A percentile compares a stretch with the other conserved stretches of the same genome.
Evolutionary conservation across 2,113 vertebrate genomes (phyloP).

Genomic region (Gadus macrocephalus): DNA sequence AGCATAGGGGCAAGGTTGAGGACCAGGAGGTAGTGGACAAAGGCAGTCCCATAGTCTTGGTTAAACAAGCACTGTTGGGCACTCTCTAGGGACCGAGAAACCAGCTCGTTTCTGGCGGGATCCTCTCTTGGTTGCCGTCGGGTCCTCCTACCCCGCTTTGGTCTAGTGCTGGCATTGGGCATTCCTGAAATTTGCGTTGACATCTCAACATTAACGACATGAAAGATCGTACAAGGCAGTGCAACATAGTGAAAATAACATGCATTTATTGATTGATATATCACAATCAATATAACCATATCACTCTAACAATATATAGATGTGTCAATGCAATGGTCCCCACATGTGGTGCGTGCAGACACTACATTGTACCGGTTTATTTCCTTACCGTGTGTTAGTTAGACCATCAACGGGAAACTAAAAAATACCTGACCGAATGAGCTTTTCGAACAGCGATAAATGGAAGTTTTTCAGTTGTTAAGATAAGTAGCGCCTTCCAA

Average conservation of each 20-base stretch:
- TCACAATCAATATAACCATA: no score
- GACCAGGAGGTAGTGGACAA: constrained; percentile 92
- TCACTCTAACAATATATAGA: no score
- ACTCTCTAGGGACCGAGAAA: constrained; percentile 87
- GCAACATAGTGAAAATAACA: no score
- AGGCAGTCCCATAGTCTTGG: constrained; percentile 91
- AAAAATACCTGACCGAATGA: background rate
- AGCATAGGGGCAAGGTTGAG: constrained; percentile 88
- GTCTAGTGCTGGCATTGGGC: constrained; percentile 64
- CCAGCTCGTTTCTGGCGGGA: constrained; percentile 77
- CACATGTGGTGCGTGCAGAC: no score
- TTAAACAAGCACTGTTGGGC: constrained; percentile 85
- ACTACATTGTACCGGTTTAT: no score
- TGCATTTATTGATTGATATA: no score
- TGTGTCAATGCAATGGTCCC: no score
- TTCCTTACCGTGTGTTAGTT: background rate
- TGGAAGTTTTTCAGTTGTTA: background rate
- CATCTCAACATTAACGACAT: background rate
- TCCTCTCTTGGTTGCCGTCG: constrained; percentile 63
- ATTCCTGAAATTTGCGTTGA: constrained; percentile 44
- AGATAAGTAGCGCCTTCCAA: background rate
- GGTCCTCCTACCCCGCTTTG: constrained; percentile 59
- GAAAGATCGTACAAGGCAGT: no score
- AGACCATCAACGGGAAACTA: background rate
- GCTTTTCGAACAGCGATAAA: background rate